Conservation (phyloP, 1,140 invertebrate genomes). For the Drosophila parabipectinata region DNA sequence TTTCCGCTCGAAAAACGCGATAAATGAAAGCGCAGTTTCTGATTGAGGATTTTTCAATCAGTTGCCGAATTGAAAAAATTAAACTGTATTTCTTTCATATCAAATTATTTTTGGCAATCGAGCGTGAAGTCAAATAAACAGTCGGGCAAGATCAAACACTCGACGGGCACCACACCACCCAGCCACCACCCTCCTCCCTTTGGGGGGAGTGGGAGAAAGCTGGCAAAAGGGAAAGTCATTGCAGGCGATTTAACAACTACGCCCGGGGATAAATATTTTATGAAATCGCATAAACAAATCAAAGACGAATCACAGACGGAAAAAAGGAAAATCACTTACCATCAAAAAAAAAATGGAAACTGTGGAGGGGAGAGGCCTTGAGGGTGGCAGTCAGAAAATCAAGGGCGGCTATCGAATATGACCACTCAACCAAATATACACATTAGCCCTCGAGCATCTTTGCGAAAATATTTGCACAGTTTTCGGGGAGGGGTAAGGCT, state of each 20-base stretch:
- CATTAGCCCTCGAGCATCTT: conserved; percentile 70
- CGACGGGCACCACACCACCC: conserved; percentile 19
- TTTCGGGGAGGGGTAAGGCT: conserved; percentile 3
- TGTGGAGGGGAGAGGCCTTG: conserved; percentile 29
- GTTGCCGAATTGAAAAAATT: conserved; percentile 51
- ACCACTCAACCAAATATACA: conserved; percentile 73
- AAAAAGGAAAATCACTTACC: conserved; percentile 68
- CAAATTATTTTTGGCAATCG: conserved; percentile 82
- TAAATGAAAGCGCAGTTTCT: conserved; percentile 24
- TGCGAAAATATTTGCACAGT: conserved; percentile 78
- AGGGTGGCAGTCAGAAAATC: conserved; percentile 38
- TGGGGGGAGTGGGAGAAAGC: not conserved
- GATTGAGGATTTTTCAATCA: conserved; percentile 64
- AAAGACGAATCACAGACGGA: conserved; percentile 76
- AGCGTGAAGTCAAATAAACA: conserved; percentile 80
- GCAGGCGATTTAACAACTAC: conserved; percentile 81
- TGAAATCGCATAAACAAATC: conserved; percentile 83
- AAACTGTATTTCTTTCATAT: conserved; percentile 81
- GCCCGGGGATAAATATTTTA: conserved; percentile 81
- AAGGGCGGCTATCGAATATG: conserved; percentile 77
- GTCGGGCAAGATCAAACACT: conserved; percentile 58
- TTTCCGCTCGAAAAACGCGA: conserved; percentile 38
- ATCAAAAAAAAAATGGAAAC: conserved; percentile 25
- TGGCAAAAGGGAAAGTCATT: conserved; percentile 76
- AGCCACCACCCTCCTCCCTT: not conserved